Conservation (phyloP, 2,113 vertebrate genomes). For the cattle (Bos taurus) region ARS-UCD2.0 NC_037329.1:5845001-5845500, state of each 20-base stretch:
- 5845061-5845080: neutral
- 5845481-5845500: neutral
- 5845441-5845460: neutral
- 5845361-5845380: neutral
- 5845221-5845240: neutral
- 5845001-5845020: conserved; percentile 12
- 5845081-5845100: neutral
- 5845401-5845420: neutral
- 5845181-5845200: neutral
- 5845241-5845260: neutral
- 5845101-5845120: neutral
- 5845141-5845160: neutral
- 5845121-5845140: neutral
- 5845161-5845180: neutral
- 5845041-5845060: conserved; percentile 31
- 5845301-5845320: neutral
- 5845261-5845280: neutral
- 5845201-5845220: neutral
- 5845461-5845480: neutral
- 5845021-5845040: neutral
- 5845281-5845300: neutral
- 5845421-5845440: neutral
- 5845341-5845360: neutral
- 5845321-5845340: neutral
- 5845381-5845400: neutral